phyloP scores from a whole-genome alignment of 1,140 invertebrate species.

The Micrasema minimum region DNA sequence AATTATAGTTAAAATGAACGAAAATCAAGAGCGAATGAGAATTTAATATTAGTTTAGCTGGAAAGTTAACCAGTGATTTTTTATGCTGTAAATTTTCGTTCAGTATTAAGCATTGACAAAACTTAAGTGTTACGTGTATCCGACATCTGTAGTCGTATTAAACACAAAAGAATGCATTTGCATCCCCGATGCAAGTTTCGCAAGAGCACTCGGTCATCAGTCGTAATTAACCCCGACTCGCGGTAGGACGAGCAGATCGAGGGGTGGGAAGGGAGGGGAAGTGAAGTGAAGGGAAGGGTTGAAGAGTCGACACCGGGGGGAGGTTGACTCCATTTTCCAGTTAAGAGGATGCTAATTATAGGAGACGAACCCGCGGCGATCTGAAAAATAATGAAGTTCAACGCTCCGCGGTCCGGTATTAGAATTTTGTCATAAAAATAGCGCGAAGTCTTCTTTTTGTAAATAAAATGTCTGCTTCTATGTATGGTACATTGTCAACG shows the following conservation, averaged over 20 bases:
- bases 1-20: no score
- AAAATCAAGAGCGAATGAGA: no score
- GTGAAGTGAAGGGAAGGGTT: neutral
- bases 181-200: constrained; percentile 28
- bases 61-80: no score
- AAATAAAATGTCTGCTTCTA: no score
- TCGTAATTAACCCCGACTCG: constrained; percentile 24
- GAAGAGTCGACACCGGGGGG: constrained; percentile 6
- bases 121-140: no score
- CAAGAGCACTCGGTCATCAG: constrained; percentile 17
- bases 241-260: neutral
- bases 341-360: constrained; percentile 9
- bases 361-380: neutral
- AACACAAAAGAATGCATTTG: constrained; percentile 4
- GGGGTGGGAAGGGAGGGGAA: neutral
- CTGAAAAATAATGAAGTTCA: constrained; percentile 3
- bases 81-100: no score
- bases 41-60: no score
- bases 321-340: constrained; percentile 21
- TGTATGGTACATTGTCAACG: no score
- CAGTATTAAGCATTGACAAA: no score
- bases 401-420: neutral
- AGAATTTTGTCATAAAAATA: no score
- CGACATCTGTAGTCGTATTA: no score
- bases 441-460: no score